These are phyloP conservation scores for Aquatica leii DNA, from an alignment of 2,888 invertebrate species.

Conservation along the genomic window DNA sequence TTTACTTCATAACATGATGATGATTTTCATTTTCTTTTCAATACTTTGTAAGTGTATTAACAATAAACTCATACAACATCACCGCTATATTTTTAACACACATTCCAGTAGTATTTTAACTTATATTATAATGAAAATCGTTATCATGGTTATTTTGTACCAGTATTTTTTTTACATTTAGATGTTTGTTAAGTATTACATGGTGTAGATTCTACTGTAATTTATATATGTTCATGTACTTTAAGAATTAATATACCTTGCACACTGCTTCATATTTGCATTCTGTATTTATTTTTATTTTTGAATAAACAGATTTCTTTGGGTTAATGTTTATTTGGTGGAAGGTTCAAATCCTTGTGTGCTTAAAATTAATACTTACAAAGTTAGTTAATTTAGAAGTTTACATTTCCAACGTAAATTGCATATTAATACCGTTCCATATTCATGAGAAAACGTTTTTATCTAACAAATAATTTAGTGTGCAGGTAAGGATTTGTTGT, in stretches of 20 bases:
- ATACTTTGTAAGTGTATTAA: no score
- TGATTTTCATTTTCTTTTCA: no score
- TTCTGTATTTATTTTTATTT: conserved; percentile 13
- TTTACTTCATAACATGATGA: no score
- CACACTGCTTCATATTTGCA: not conserved
- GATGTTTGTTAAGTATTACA: not conserved
- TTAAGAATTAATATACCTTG: not conserved
- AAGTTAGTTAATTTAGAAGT: conserved; percentile 9
- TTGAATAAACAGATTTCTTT: not conserved
- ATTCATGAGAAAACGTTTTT: no score
- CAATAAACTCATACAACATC: no score
- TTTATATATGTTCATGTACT: conserved; percentile 2
- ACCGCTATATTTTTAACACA: no score
- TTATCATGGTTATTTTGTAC: no score
- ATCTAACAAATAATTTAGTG: no score
- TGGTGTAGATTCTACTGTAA: not conserved
- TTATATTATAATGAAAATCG: no score
- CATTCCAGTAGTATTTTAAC: no score
- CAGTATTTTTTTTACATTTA: not conserved
- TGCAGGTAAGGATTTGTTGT: no score
- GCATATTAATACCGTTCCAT: not conserved
- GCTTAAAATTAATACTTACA: no score
- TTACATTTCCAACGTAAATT: conserved; percentile 33
- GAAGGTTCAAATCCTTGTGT: conserved; percentile 18
- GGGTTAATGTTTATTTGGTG: conserved; percentile 11